Conservation (phyloP, 2,888 invertebrate species). For the Phaedon cochleariae region DNA sequence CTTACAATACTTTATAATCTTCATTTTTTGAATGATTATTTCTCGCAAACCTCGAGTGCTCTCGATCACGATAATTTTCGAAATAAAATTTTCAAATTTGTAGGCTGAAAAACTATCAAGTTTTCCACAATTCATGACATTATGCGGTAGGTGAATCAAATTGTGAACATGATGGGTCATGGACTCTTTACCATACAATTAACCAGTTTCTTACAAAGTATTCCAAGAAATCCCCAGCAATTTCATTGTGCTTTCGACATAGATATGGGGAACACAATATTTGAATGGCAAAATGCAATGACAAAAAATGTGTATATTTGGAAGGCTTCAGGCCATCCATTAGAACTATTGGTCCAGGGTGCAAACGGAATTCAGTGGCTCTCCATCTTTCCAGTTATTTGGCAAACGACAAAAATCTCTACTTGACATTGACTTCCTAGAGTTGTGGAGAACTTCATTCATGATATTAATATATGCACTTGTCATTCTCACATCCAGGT, state of each 20-base stretch:
- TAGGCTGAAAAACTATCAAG: constrained; percentile 40
- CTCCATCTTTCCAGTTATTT: too few relatives aligned
- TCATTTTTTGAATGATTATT: too few relatives aligned
- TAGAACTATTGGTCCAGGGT: constrained; percentile 42
- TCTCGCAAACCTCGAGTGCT: too few relatives aligned
- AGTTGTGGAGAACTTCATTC: too few relatives aligned
- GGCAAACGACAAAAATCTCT: too few relatives aligned
- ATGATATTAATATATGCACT: too few relatives aligned
- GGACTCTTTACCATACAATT: constrained; percentile 37
- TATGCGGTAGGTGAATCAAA: constrained; percentile 38
- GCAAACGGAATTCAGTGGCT: constrained; percentile 42
- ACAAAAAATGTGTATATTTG: constrained; percentile 37
- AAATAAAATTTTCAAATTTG: constrained; percentile 34
- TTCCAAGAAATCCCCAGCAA: constrained; percentile 35
- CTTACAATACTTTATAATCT: too few relatives aligned
- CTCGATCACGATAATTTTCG: too few relatives aligned
- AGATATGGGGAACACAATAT: constrained; percentile 31
- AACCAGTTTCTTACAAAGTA: constrained; percentile 36
- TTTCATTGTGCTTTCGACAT: constrained; percentile 20
- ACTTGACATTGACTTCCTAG: too few relatives aligned
- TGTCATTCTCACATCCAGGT: too few relatives aligned
- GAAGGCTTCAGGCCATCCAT: constrained; percentile 28
- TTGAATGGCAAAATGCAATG: constrained; percentile 35
- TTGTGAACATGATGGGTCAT: constrained; percentile 41
- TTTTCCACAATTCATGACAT: constrained; percentile 25